Conservation (phyloP, 2,797 vertebrate species). For the Neoniphon sammara region DNA sequence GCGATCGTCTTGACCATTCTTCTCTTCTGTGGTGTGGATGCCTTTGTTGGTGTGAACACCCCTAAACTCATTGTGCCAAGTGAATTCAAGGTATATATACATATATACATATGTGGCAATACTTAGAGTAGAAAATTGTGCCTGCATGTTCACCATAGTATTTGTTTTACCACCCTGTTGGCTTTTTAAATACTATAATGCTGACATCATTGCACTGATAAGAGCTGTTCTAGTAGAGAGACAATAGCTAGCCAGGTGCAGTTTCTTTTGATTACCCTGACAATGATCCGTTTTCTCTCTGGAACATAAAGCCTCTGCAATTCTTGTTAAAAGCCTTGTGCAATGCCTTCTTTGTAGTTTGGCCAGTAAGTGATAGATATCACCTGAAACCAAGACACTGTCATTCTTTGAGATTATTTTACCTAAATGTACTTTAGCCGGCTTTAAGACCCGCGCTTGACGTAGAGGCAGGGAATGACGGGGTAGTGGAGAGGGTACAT, state of each 20-base stretch:
- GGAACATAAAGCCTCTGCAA: slow-evolving; percentile 41
- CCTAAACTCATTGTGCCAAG: slow-evolving; percentile 98
- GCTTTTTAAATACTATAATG: not conserved
- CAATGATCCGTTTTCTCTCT: slow-evolving; percentile 53
- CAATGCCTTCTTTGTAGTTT: slow-evolving; percentile 67
- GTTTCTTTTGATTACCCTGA: slow-evolving; percentile 48
- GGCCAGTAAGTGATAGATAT: slow-evolving; percentile 40
- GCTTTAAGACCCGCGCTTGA: slow-evolving; percentile 10
- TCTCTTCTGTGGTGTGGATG: slow-evolving; percentile 95
- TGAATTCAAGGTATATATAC: slow-evolving; percentile 93
- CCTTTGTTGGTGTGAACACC: slow-evolving; percentile 94
- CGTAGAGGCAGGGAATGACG: slow-evolving; percentile 17
- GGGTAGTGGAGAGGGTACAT: slow-evolving; percentile 33
- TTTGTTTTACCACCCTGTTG: not conserved
- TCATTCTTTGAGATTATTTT: slow-evolving; percentile 40
- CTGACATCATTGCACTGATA: not conserved
- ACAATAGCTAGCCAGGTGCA: slow-evolving; percentile 19
- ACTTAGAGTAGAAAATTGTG: not conserved
- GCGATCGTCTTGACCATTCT: slow-evolving; percentile 96
- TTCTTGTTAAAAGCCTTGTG: slow-evolving; percentile 48
- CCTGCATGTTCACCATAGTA: not conserved
- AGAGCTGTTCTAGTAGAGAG: not conserved
- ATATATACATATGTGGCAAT: not conserved
- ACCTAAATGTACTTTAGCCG: slow-evolving; percentile 52
- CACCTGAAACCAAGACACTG: slow-evolving; percentile 53